Percentiles rank a stretch among this genome's conserved stretches.
Evolutionary conservation across 1,140 invertebrate species (phyloP).

Genomic region (Euura saliciscinereae): DNA sequence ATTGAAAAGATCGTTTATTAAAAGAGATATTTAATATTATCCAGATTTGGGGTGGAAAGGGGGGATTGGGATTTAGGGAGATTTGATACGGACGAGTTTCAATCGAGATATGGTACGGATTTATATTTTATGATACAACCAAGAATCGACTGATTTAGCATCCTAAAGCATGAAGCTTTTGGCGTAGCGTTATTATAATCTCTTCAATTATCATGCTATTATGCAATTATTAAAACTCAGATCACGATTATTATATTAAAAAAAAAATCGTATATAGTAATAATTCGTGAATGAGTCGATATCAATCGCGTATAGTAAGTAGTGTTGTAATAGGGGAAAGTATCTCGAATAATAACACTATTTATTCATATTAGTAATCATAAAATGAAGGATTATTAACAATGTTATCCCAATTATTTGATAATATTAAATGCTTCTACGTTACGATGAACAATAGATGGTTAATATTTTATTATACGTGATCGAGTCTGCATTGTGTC

Average conservation of each 20-base stretch:
- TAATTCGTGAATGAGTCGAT: background rate
- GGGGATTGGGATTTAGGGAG: background rate
- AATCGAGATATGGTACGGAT: conserved; percentile 3
- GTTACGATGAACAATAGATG: background rate
- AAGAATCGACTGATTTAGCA: background rate
- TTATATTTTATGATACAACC: background rate
- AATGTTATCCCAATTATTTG: background rate
- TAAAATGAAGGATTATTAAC: background rate
- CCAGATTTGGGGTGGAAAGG: no score
- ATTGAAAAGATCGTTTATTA: background rate
- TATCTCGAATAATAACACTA: background rate
- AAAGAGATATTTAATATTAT: background rate
- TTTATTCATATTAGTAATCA: background rate
- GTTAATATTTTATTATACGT: background rate
- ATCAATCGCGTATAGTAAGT: background rate
- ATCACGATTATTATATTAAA: background rate
- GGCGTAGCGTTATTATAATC: background rate
- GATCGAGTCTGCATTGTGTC: conserved; percentile 1
- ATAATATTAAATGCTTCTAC: background rate
- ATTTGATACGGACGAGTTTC: background rate
- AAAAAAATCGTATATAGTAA: background rate
- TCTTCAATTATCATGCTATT: background rate
- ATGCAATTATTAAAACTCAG: background rate
- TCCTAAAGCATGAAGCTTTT: background rate
- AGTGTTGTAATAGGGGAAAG: background rate